Conservation (phyloP, 2,113 vertebrate genomes). For the Glareola pratincola region DNA sequence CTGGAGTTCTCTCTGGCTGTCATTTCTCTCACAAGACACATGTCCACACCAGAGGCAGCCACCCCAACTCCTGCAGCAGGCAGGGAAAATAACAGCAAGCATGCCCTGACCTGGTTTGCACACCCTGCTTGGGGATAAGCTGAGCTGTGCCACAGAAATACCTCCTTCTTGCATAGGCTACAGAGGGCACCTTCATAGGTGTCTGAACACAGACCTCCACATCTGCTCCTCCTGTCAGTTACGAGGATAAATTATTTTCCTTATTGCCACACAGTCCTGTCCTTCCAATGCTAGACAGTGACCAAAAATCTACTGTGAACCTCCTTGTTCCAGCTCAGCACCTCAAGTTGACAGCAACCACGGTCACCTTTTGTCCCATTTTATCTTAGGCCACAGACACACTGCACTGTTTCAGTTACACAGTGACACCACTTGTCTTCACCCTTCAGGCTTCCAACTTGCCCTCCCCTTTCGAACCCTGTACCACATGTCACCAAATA, state of each 20-base stretch:
- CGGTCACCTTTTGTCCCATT: accelerated
- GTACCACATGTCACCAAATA: accelerated
- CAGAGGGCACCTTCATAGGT: not conserved
- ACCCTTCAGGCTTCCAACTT: not conserved
- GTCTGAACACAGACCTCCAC: not conserved
- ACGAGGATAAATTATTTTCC: not conserved
- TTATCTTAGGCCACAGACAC: not conserved
- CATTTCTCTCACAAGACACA: not conserved
- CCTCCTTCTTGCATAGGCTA: not conserved
- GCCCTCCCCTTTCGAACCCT: not conserved
- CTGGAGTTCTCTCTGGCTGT: not conserved
- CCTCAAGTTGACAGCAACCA: not conserved
- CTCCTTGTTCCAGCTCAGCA: not conserved
- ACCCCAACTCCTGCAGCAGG: not conserved
- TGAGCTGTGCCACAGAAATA: not conserved
- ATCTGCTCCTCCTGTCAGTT: not conserved
- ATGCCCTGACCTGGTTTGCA: not conserved
- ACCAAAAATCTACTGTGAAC: not conserved
- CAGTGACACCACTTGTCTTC: not conserved
- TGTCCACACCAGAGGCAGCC: not conserved
- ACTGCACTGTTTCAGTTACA: not conserved
- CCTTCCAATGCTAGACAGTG: not conserved
- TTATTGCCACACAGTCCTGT: not conserved
- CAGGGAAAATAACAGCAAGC: not conserved
- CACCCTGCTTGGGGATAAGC: not conserved